Evolutionary conservation across 2,888 invertebrate species (phyloP).

Genomic region (Phaonia tiefii): DNA sequence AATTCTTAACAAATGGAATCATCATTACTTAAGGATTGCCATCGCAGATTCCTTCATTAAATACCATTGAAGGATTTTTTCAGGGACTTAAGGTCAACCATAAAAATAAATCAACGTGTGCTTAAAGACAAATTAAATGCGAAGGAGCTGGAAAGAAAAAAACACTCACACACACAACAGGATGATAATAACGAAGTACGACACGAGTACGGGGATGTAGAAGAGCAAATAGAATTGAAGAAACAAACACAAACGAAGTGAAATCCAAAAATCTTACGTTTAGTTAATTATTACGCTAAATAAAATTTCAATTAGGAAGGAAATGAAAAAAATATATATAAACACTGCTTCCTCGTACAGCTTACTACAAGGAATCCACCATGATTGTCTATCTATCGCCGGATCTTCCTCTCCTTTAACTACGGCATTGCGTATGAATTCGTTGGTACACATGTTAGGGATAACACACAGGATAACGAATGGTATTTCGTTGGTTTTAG

Average conservation of each 20-base stretch:
- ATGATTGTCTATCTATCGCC: neutral
- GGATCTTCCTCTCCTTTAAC: no score
- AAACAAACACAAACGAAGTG: constrained; percentile 4
- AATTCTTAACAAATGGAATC: constrained; percentile 29
- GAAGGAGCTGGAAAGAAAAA: constrained; percentile 17
- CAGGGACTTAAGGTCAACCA: constrained; percentile 65
- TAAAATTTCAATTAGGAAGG: constrained; percentile 66
- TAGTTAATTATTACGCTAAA: constrained; percentile 68
- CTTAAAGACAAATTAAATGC: constrained; percentile 67
- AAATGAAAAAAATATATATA: neutral
- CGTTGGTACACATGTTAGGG: constrained; percentile 62
- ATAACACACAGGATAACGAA: constrained; percentile 60
- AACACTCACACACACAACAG: no score
- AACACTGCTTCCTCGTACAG: constrained; percentile 17
- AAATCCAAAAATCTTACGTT: constrained; percentile 55
- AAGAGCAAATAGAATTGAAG: constrained; percentile 14
- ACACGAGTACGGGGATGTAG: constrained; percentile 1
- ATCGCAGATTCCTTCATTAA: constrained; percentile 53
- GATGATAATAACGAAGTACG: neutral
- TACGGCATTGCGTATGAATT: no score
- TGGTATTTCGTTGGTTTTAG: neutral
- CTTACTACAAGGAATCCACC: neutral
- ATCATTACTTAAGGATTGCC: constrained; percentile 14
- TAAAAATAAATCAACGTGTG: constrained; percentile 68
- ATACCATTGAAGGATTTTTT: constrained; percentile 63